Base-by-base conservation (phyloP, 2,888 invertebrate species). In the Clivina fossor region DNA sequence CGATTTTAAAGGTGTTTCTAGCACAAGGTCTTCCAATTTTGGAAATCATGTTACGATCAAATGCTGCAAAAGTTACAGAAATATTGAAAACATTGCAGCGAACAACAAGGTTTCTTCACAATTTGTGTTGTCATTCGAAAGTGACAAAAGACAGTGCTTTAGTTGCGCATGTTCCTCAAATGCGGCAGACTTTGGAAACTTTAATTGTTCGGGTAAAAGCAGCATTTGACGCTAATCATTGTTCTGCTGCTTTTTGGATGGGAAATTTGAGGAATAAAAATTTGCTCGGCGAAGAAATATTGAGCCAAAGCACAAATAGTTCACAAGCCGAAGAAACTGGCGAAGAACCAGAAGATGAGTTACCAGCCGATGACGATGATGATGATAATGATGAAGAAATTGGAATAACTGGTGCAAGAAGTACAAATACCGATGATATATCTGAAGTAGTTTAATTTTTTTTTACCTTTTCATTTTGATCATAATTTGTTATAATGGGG, bases 191-290 rank as follows among this genome's bases (percentile, higher is more conserved):
- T 2, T 76, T 92, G 11, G 94, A 94, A 73, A 82, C 83, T 32
- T 78, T 95, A 48, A 79, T 94, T 37, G 91, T 87, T 66, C 81
- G 88, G 61, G 90, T 95, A 0, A 93, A 94, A 72, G 91, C 86
- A 19, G 84, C 90, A 69, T 75, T 94, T 58, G 86, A 86, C 0
- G 81, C 86, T 1, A 93, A 93, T 71, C 85, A 89, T 64, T 93
- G 91, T 67, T 80, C 85, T 0, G 83, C 84, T 46, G 93, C 90
- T 1, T 93, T 95, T 73, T 90, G 90, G 85, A 84, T 94, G 81
- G 94, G 93, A 0, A 90, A 88, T 74, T 80, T 95, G 50, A 86
- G 87, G 67, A 93, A 94, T 71, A 87, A 86, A 69, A 85, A 92
- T 71, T 77, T 95, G 48, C 83, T 90, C 64, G 94, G 91, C 0